A percentile compares a stretch with the other conserved stretches of the same genome.
phyloP scores from a whole-genome alignment of 1,140 invertebrate genomes.

The Pemphigus obesinymphae region DNA sequence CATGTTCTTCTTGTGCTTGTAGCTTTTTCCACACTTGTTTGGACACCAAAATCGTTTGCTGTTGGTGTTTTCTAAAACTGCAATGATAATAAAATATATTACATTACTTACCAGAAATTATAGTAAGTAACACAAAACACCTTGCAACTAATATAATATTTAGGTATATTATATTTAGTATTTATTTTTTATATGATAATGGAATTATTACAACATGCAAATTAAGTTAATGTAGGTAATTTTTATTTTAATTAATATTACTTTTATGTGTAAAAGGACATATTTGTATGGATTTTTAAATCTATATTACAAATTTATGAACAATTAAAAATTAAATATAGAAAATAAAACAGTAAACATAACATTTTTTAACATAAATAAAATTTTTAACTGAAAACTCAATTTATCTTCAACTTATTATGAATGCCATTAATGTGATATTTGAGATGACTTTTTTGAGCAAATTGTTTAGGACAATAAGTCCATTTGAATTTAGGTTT shows the following conservation, averaged over 20 bases:
- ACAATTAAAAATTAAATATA: background rate
- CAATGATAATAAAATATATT: background rate
- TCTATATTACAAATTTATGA: background rate
- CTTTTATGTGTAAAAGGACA: no score
- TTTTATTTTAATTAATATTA: no score
- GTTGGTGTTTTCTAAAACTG: constrained; percentile 52
- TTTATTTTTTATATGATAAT: no score
- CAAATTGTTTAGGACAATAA: constrained; percentile 50
- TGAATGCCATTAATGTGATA: constrained; percentile 48
- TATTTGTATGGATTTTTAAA: no score
- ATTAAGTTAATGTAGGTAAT: no score
- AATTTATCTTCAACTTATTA: no score
- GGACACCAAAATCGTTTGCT: constrained; percentile 53
- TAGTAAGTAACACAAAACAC: no score
- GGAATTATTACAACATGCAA: no score
- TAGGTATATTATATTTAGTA: no score
- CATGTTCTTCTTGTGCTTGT: constrained; percentile 44
- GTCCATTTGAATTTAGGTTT: constrained; percentile 51
- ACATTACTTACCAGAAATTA: no score
- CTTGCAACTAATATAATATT: no score
- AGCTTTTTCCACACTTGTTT: constrained; percentile 35
- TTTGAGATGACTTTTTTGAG: constrained; percentile 53
- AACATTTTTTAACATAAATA: background rate
- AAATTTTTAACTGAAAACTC: no score
- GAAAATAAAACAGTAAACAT: background rate